phyloP scores from a whole-genome alignment of 2,888 invertebrate genomes.

The Toxonevra muliebris region DNA sequence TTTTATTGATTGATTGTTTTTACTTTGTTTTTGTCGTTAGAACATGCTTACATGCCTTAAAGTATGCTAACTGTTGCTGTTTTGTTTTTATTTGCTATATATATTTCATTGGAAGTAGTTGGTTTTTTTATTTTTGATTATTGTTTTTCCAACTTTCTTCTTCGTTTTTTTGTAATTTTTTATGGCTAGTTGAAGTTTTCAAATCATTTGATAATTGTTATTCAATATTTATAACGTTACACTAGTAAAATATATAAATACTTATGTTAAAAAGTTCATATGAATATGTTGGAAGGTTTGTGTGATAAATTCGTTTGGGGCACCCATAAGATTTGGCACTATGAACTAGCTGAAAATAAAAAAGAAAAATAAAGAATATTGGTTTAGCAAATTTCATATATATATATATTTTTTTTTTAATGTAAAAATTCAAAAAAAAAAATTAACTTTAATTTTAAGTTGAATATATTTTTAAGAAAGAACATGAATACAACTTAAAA shows the following conservation, averaged over 20 bases:
- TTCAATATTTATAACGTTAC: background rate
- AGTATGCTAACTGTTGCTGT: background rate
- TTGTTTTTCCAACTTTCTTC: background rate
- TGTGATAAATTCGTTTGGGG: background rate
- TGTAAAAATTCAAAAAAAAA: no score
- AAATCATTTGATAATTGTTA: background rate
- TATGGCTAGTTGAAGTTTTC: background rate
- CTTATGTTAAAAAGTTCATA: no score
- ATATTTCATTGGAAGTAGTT: background rate
- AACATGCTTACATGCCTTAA: background rate
- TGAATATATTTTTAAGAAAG: no score
- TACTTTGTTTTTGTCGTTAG: background rate
- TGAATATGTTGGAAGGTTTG: no score
- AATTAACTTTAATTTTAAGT: no score
- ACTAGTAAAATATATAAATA: no score
- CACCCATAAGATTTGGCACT: background rate
- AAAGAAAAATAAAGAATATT: background rate
- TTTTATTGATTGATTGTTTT: no score
- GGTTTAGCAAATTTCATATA: no score
- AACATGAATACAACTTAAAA: no score
- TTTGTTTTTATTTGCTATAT: background rate
- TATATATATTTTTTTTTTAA: no score
- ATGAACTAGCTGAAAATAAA: slow-evolving; percentile 10
- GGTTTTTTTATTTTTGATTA: background rate
- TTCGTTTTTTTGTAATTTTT: background rate